Evolutionary conservation across 2,113 vertebrate genomes (phyloP).

Genomic region (Poeciliopsis retropinna): DNA sequence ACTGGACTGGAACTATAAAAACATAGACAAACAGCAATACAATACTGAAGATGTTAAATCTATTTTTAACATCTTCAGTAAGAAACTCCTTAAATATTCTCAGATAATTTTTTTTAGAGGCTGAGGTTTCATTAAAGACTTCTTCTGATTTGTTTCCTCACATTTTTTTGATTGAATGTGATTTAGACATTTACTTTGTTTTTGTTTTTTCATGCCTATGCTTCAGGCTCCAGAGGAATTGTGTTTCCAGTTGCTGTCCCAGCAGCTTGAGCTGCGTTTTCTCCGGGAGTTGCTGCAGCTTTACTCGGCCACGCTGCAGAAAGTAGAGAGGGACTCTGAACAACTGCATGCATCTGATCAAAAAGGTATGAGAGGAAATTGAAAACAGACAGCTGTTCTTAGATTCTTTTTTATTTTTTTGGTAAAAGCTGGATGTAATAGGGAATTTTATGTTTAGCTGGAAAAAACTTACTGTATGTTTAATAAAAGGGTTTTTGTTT

Average conservation of each 20-base stretch:
- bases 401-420: background rate
- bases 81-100: too few relatives aligned
- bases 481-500: background rate
- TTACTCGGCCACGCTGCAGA: constrained; percentile 54
- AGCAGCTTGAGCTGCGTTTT: constrained; percentile 70
- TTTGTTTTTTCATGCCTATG: background rate
- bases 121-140: background rate
- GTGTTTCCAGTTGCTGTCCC: constrained; percentile 55
- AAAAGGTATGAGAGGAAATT: constrained; percentile 66
- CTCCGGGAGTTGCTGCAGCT: constrained; percentile 69
- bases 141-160: background rate
- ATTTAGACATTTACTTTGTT: background rate
- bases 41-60: too few relatives aligned
- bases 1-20: too few relatives aligned
- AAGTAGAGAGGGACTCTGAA: constrained; percentile 54
- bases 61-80: too few relatives aligned
- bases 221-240: constrained; percentile 81
- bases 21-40: too few relatives aligned
- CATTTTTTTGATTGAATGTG: background rate
- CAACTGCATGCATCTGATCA: constrained; percentile 67
- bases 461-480: background rate
- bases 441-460: background rate
- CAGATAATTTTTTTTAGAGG: background rate
- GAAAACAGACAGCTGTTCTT: background rate
- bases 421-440: background rate